Evolutionary conservation across 1,140 invertebrate genomes (phyloP).

Genomic region (Eumeta japonica): DNA sequence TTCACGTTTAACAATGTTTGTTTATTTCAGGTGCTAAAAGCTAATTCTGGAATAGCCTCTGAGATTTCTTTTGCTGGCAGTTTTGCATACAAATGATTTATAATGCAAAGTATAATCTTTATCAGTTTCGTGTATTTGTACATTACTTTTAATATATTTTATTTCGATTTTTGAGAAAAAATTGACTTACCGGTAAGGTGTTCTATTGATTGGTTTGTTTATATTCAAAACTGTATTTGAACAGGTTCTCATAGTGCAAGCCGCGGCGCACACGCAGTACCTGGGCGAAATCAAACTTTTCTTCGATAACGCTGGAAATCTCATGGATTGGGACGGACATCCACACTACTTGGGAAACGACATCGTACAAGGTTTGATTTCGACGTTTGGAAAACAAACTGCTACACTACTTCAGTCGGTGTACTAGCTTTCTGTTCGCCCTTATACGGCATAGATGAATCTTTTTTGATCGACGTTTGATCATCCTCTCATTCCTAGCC

Average conservation of each 20-base stretch:
- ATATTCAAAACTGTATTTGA: too few relatives aligned
- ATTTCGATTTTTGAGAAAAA: background rate
- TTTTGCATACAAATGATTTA: background rate
- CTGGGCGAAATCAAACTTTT: conserved; percentile 71
- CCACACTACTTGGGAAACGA: conserved; percentile 69
- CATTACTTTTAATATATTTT: background rate
- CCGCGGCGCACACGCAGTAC: conserved; percentile 69
- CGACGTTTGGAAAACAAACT: too few relatives aligned
- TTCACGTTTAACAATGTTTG: too few relatives aligned
- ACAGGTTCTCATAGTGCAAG: conserved; percentile 69
- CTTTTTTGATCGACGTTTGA: too few relatives aligned
- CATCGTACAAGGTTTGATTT: conserved; percentile 68
- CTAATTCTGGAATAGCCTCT: too few relatives aligned
- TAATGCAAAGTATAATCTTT: background rate
- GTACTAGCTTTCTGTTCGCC: too few relatives aligned
- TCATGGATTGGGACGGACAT: conserved; percentile 66
- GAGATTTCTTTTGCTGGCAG: background rate
- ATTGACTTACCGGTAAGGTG: conserved; percentile 1
- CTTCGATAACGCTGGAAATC: conserved; percentile 70
- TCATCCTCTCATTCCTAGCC: too few relatives aligned
- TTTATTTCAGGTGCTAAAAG: too few relatives aligned
- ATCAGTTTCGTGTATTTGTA: background rate
- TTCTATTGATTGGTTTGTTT: conserved; percentile 12
- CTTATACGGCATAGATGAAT: too few relatives aligned
- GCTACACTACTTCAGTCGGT: too few relatives aligned